Evolutionary conservation across 2,797 vertebrate genomes (phyloP).

Genomic region (Ispidina picta): DNA sequence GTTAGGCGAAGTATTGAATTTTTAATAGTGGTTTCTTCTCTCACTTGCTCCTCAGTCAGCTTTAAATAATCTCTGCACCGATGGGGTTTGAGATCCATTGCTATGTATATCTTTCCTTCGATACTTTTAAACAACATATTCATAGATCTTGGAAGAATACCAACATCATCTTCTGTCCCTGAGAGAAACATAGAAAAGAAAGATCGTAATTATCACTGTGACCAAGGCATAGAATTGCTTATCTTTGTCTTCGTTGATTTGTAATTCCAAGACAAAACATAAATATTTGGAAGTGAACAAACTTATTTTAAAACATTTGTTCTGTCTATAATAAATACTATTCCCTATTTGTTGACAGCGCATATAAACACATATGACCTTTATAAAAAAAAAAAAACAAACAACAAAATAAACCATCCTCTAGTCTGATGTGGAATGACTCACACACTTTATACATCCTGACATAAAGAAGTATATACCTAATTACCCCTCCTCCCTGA

Average conservation of each 20-base stretch:
- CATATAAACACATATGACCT: background rate
- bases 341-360: background rate
- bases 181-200: background rate
- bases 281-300: background rate
- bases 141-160: constrained; percentile 90
- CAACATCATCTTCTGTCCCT: constrained; percentile 88
- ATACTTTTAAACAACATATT: constrained; percentile 88
- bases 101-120: constrained; percentile 78
- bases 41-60: constrained; percentile 85
- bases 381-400: too few relatives aligned
- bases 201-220: background rate
- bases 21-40: constrained; percentile 84
- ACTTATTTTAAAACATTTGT: background rate
- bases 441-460: background rate
- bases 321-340: background rate
- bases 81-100: constrained; percentile 88
- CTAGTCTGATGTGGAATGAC: background rate
- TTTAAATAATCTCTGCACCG: constrained; percentile 85
- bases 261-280: background rate
- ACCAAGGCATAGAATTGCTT: background rate
- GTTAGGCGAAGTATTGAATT: constrained; percentile 83
- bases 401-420: too few relatives aligned
- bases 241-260: too few relatives aligned
- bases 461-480: background rate
- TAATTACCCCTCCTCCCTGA: background rate